phyloP scores from a whole-genome alignment of 2,888 invertebrate species.

The Agonopterix alstromeriana region DNA sequence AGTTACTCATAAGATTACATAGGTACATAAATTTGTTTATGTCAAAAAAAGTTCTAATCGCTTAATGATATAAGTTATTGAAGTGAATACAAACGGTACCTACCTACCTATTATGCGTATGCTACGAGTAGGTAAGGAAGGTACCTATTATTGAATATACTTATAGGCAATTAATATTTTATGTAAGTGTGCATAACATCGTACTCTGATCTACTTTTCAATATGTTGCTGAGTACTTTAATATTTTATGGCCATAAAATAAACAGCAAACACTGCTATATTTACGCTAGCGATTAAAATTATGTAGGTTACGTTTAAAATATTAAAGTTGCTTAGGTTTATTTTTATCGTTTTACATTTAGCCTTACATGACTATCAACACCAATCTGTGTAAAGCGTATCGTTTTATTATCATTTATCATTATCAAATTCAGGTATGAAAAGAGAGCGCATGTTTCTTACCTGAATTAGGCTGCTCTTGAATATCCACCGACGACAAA shows the following conservation, averaged over 20 bases:
- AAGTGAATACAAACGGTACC: no score
- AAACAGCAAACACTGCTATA: slow-evolving; percentile 4
- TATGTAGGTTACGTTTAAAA: slow-evolving; percentile 4
- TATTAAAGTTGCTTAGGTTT: neutral
- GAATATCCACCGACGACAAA: slow-evolving; percentile 62
- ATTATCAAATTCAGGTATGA: slow-evolving; percentile 35
- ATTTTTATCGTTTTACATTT: neutral
- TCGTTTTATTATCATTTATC: slow-evolving; percentile 43
- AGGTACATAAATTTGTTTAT: no score
- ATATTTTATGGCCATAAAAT: slow-evolving; percentile 3
- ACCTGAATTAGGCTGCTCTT: slow-evolving; percentile 73
- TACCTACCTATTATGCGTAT: no score
- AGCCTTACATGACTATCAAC: slow-evolving; percentile 3
- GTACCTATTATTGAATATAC: no score
- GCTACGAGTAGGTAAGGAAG: no score
- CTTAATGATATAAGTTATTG: no score
- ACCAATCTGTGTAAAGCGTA: slow-evolving; percentile 12
- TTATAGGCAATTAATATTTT: no score
- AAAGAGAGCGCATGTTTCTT: slow-evolving; percentile 41
- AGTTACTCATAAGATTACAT: no score
- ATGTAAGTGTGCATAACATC: no score
- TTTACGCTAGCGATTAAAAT: neutral
- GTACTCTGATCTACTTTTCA: no score
- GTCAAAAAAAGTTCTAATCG: no score
- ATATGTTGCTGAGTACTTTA: slow-evolving; percentile 1